These are phyloP conservation scores for Colius striatus DNA, from an alignment of 2,113 vertebrate species.

Conservation along the genomic window DNA sequence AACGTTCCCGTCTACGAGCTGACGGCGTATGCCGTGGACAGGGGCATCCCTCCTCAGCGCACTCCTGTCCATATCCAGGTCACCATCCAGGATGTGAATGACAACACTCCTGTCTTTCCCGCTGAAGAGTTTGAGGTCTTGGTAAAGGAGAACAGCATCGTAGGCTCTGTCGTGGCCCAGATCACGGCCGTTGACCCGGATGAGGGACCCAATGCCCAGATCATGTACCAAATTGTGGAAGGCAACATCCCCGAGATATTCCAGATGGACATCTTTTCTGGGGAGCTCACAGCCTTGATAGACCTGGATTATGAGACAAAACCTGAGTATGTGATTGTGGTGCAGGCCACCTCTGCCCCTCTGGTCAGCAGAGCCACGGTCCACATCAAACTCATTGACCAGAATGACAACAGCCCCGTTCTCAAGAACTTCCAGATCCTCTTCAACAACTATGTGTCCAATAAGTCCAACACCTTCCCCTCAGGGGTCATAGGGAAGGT, in stretches of 20 bases:
- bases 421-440: constrained; percentile 97
- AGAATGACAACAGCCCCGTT: constrained; percentile 95
- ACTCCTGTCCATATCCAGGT: constrained; percentile 96
- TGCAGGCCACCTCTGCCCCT: constrained; percentile 96
- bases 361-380: constrained; percentile 95
- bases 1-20: constrained; percentile 92
- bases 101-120: constrained; percentile 95
- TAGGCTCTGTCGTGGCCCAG: constrained; percentile 95
- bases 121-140: constrained; percentile 95
- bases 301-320: constrained; percentile 95
- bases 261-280: constrained; percentile 99
- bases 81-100: constrained; percentile 93
- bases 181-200: constrained; percentile 94
- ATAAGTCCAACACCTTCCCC: constrained; percentile 96
- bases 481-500: constrained; percentile 92
- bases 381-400: constrained; percentile 90
- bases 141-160: constrained; percentile 96
- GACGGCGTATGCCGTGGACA: constrained; percentile 93
- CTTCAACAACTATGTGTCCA: constrained; percentile 98
- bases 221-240: constrained; percentile 99
- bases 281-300: constrained; percentile 95
- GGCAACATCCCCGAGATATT: constrained; percentile 98
- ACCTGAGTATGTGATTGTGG: constrained; percentile 93
- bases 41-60: constrained; percentile 89
- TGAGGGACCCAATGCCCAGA: constrained; percentile 94